Base-by-base conservation (phyloP, 2,113 vertebrate species). In the Thamnaconus septentrionalis region DNA sequence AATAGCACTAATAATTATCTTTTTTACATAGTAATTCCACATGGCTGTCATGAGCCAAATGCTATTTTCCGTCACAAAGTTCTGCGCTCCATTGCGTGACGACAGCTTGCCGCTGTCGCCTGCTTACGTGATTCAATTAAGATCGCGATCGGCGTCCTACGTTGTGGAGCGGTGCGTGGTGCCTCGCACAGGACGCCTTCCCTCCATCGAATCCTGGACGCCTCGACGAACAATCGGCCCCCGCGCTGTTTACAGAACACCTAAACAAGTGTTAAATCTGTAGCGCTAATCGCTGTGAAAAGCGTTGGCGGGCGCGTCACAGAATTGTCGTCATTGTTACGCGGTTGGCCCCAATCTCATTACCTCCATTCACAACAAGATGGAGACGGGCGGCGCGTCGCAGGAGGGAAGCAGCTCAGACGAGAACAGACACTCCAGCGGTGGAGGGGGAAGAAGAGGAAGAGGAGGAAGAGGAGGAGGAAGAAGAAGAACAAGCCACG, bases 251-350 rank as follows among this genome's bases (percentile, higher is more conserved):
- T 85, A 79, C 78, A 80, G 56, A 76, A 81, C 7, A 54, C 74
- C 57, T 80, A 85, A 48, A 87, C 87, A 87, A 85, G 83, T 87
- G 81, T 88, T 87, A 88, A 80, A 89, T 89, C 84, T 88, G 87
- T 82, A 73, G 63, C 64, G 59, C 81, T 88, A 87, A 89, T 88
- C 82, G 61, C 69, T 73, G 79, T 85, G 82, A 84, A 88, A 31
- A 31, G 18, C 18, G 18, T 31, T 31, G 18, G 18, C 18, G 18
- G 18, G 2, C 18, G 18, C 18, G 18, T 31, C 18, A 78, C 66
- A 68, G 76, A 78, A 83, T 70, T 69, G 18, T 56, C 73, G 59
- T 80, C 78, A 78, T 84, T 81, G 72, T 86, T 71, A 82, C 83
- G 84, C 75, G 18, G 18, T 31, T 31, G 71, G 70, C 69, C 81